Base-by-base conservation (phyloP, 2,797 vertebrate genomes). In the Gorsachius magnificus region DNA sequence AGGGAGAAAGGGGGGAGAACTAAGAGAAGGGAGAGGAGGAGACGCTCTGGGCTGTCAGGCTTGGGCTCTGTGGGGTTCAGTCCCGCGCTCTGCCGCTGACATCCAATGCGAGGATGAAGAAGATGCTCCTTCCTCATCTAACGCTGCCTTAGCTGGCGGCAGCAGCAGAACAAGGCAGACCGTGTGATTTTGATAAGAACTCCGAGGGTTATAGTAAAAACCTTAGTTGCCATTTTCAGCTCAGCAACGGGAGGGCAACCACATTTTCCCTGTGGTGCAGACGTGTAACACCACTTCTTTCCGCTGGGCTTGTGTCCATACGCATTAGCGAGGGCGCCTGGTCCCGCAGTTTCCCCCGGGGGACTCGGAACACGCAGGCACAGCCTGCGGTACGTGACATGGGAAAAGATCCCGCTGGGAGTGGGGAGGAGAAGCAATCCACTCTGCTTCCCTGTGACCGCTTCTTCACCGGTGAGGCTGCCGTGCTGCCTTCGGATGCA, bases 321-420 rank as follows among this genome's bases (percentile, higher is more conserved):
- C 15, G 8, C 22, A 31, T 72, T 3, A 25, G 33, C 0, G 0
- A 89, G 70, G 57, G 28, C n/a, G 17, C 18, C 21, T 1, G 3
- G 45, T 41, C 33, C 61, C 43, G 50, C 24, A 21, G 1, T 25
- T 65, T 33, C 70, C 20, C 28, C 29, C 36, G 4, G 36, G 43
- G 54, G 14, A 17, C 41, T 28, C 74, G 24, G 70, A 78, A 64
- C 25, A 16, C 0, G 2, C 7, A 50, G 65, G 61, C 78, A 72
- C 13, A 38, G 43, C 24, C 57, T 36, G n/a, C 12, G 50, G 17
- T 48, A 41, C 0, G 2, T 53, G 85, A 36, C 18, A 18, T 2
- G 51, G 70, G 75, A 57, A 65, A 79, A 74, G 38, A 69, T 22
- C 45, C 36, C 0, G 0, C 4, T n/a, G 33, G 26, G 56, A 89